Evolutionary conservation across 2,113 vertebrate genomes (phyloP).

Genomic region (Centropus unirufus): DNA sequence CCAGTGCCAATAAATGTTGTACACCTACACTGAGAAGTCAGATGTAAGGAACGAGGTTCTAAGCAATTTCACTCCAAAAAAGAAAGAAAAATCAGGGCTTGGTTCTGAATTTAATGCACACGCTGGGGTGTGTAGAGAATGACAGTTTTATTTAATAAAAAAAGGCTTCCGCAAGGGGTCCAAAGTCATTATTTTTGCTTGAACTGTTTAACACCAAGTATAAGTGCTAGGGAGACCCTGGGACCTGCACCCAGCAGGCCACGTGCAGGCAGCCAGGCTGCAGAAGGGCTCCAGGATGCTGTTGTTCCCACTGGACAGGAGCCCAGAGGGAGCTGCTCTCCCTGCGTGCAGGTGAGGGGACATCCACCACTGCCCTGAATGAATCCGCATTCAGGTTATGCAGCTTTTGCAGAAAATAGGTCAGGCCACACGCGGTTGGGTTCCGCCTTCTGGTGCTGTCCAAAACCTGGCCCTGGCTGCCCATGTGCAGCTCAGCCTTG

Average conservation of each 20-base stretch:
- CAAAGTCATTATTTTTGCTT: constrained; percentile 1
- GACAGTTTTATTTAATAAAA: background rate
- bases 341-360: background rate
- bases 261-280: background rate
- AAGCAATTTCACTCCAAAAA: background rate
- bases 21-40: background rate
- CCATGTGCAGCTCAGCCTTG: background rate
- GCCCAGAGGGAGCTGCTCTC: background rate
- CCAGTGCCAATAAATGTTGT: background rate
- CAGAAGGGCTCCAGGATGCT: background rate
- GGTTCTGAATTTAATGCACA: background rate
- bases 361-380: background rate
- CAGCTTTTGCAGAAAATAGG: background rate
- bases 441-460: background rate
- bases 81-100: background rate
- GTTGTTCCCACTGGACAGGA: rapidly evolving
- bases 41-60: constrained; percentile 22
- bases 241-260: background rate
- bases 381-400: background rate
- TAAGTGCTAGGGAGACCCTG: background rate
- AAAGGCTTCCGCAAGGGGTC: background rate
- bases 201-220: background rate
- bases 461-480: background rate
- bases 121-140: background rate
- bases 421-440: background rate